Evolutionary conservation across 2,113 vertebrate species (phyloP).

Genomic region (Erythrocebus patas): DNA sequence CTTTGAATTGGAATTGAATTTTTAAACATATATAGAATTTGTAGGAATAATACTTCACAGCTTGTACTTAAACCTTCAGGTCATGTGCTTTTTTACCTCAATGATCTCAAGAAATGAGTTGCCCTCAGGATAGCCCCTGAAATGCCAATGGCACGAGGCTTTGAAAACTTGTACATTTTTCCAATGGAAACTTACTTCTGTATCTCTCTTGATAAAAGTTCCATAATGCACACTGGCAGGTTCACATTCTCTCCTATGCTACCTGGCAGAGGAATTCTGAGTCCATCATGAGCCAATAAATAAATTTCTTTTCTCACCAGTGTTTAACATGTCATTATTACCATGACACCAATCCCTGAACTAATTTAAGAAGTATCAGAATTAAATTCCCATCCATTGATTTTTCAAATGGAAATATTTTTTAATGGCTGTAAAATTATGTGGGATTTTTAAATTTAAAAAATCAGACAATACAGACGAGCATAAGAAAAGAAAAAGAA

Average conservation of each 20-base stretch:
- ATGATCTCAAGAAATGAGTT: neutral
- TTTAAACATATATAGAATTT: neutral
- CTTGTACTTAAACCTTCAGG: neutral
- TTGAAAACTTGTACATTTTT: neutral
- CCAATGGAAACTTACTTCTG: neutral
- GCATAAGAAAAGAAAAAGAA: neutral
- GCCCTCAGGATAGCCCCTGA: neutral
- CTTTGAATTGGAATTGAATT: neutral
- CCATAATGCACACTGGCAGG: neutral
- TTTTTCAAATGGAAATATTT: neutral
- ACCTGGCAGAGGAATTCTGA: neutral
- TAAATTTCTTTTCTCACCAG: neutral
- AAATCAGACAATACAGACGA: neutral
- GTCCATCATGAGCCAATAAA: neutral
- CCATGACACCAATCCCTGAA: neutral
- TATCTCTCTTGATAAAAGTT: neutral
- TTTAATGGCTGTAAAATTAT: neutral
- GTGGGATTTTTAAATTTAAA: neutral
- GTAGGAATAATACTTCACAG: neutral
- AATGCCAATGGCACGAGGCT: neutral
- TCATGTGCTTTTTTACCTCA: neutral
- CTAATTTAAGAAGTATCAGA: neutral
- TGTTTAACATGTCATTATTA: neutral
- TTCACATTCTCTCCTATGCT: neutral
- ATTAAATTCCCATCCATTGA: neutral